These are phyloP conservation scores for Lepidochitona cinerea DNA, from an alignment of 2,888 invertebrate genomes.

Conservation along the genomic window DNA sequence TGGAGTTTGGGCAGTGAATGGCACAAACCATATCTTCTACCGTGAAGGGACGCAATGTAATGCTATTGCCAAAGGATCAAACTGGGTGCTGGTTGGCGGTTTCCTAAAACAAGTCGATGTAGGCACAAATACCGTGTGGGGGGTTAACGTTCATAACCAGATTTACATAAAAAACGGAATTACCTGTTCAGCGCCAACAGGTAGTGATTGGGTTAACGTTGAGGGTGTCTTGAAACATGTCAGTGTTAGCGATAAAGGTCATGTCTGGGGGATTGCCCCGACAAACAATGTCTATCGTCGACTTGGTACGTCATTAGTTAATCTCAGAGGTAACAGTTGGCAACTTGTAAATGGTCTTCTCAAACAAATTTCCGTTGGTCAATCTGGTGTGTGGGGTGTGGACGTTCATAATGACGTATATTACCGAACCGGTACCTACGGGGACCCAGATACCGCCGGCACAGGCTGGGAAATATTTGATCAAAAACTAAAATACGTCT, in stretches of 20 bases:
- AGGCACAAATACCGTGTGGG: too few species aligned
- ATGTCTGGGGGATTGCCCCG: too few species aligned
- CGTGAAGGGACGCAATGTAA: not conserved
- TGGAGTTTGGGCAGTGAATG: not conserved
- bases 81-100: not conserved
- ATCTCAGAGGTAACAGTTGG: too few species aligned
- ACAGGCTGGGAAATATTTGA: not conserved
- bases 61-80: not conserved
- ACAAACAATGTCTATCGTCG: too few species aligned
- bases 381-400: not conserved
- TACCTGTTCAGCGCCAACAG: too few species aligned
- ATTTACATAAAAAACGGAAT: too few species aligned
- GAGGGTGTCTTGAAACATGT: too few species aligned
- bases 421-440: not conserved
- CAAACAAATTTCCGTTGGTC: not conserved
- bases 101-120: not conserved
- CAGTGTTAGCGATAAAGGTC: too few species aligned
- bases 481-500: not conserved
- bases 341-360: not conserved
- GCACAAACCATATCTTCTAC: not conserved
- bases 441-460: not conserved
- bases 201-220: too few species aligned
- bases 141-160: too few species aligned
- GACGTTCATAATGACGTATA: not conserved
- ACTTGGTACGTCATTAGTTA: too few species aligned